Conservation (phyloP, 2,113 vertebrate species). For the Plestiodon gilberti region DNA sequence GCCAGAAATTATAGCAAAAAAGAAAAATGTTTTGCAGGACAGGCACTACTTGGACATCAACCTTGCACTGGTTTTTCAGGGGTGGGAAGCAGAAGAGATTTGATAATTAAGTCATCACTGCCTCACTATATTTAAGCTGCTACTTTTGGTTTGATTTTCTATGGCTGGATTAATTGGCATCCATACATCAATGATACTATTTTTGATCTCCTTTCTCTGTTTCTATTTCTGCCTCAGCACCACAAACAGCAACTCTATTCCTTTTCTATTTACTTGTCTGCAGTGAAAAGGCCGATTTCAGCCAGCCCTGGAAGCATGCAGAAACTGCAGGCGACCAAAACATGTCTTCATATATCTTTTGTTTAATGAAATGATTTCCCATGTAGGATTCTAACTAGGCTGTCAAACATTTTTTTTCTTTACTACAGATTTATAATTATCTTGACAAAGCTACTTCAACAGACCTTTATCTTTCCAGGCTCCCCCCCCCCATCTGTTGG, state of each 20-base stretch:
- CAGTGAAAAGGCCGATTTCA: not conserved
- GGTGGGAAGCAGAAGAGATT: not conserved
- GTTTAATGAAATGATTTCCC: not conserved
- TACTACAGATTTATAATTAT: constrained; percentile 27
- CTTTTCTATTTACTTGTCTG: constrained; percentile 5
- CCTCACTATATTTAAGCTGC: not conserved
- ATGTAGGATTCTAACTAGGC: constrained; percentile 5
- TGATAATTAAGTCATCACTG: not conserved
- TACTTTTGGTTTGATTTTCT: not conserved
- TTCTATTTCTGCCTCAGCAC: not conserved
- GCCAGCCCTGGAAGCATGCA: not conserved
- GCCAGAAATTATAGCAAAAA: constrained; percentile 12
- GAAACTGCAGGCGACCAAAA: not conserved
- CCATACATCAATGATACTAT: not conserved
- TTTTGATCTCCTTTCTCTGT: not conserved
- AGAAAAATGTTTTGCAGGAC: constrained; percentile 14
- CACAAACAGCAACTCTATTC: too few species aligned
- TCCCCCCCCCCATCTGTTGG: not conserved
- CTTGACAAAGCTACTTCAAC: constrained; percentile 1
- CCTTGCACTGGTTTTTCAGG: not conserved
- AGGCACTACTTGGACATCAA: not conserved
- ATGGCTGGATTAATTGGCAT: not conserved
- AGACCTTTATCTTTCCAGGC: not conserved
- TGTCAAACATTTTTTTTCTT: not conserved
- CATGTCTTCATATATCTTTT: not conserved